A percentile compares a stretch with the other conserved stretches of the same genome.
phyloP scores from a whole-genome alignment of 2,113 vertebrate genomes.

The Catharus minimus region DNA sequence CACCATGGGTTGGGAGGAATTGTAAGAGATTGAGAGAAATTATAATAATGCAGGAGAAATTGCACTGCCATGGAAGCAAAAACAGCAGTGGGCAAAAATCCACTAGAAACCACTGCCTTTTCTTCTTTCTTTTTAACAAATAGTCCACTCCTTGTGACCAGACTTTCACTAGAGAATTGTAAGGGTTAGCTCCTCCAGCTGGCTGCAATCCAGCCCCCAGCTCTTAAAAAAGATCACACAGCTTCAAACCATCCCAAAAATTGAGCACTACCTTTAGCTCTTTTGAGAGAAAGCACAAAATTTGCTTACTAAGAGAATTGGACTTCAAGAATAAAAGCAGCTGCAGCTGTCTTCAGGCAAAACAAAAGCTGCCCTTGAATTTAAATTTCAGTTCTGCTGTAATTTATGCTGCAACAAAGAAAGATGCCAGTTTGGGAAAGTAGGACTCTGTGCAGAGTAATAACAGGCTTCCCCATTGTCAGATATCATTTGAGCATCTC shows the following conservation, averaged over 20 bases:
- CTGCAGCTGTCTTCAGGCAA: constrained; percentile 59
- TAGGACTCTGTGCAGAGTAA: constrained; percentile 43
- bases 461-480: constrained; percentile 63
- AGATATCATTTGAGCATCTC: background rate
- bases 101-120: background rate
- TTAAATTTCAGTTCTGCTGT: constrained; percentile 43
- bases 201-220: background rate
- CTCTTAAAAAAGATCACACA: background rate
- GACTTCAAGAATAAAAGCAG: constrained; percentile 51
- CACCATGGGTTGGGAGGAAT: background rate
- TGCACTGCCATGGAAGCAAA: background rate
- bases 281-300: constrained; percentile 11
- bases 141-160: background rate
- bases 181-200: background rate
- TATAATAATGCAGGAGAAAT: background rate
- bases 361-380: constrained; percentile 63
- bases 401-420: constrained; percentile 45
- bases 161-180: background rate
- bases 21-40: background rate
- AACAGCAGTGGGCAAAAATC: background rate
- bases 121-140: background rate
- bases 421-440: constrained; percentile 55
- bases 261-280: constrained; percentile 22
- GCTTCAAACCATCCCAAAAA: background rate
- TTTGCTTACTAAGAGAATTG: constrained; percentile 59